phyloP scores from a whole-genome alignment of 1,140 invertebrate genomes.

The Pogonomyrmex barbatus region DNA sequence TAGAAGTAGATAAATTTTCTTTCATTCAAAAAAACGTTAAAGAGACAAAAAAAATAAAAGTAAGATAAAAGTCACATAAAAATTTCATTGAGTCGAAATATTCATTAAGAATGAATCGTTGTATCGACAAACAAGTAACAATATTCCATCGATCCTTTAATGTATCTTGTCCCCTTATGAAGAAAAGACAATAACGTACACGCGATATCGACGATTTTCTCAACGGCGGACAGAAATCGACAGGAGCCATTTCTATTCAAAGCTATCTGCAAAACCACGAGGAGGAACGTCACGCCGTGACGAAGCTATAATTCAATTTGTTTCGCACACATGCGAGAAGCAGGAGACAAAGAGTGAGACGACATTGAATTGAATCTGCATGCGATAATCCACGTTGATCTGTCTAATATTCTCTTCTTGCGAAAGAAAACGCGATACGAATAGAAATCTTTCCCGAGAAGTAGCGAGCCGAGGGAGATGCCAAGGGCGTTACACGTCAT shows the following conservation, averaged over 20 bases:
- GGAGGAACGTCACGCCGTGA: neutral
- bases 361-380: neutral
- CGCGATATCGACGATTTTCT: conserved; percentile 19
- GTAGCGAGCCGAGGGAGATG: neutral
- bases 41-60: neutral
- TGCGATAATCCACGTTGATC: conserved; percentile 16
- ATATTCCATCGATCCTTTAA: neutral
- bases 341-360: neutral
- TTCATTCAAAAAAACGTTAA: neutral
- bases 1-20: neutral
- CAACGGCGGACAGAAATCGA: neutral
- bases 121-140: neutral
- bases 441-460: neutral
- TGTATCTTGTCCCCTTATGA: neutral
- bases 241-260: conserved; percentile 13
- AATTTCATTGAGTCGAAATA: neutral
- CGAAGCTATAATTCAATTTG: conserved; percentile 41
- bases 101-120: neutral
- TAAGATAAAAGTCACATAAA: neutral
- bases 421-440: neutral
- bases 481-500: neutral
- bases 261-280: neutral
- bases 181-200: neutral
- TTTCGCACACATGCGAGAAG: neutral
- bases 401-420: conserved; percentile 13